These are phyloP conservation scores for Apamea crenata DNA, from an alignment of 2,888 invertebrate genomes.

Conservation along the genomic window DNA sequence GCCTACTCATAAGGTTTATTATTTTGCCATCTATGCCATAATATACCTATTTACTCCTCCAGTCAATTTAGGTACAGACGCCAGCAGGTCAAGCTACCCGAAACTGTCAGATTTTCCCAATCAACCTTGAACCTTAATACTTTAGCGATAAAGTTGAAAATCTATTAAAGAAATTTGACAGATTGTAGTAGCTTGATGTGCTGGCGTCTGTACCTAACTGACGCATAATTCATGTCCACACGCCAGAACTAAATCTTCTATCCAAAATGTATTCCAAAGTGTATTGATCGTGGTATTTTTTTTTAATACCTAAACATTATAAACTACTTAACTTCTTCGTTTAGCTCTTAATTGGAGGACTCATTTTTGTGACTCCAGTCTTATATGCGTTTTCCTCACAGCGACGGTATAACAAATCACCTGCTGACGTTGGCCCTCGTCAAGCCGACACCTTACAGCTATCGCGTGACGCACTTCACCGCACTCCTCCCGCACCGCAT, in stretches of 20 bases:
- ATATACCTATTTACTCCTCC: neutral
- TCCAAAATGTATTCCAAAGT: slow-evolving; percentile 2
- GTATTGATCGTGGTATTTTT: neutral
- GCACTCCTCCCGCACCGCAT: neutral
- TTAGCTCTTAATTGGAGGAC: neutral
- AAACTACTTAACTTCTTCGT: neutral
- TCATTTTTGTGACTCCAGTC: neutral
- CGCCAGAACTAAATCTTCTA: neutral
- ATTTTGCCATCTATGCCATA: neutral
- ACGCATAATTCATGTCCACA: neutral
- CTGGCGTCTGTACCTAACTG: too few relatives aligned
- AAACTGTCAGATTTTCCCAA: too few relatives aligned
- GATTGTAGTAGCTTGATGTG: too few relatives aligned
- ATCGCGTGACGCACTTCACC: neutral
- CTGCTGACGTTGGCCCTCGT: neutral
- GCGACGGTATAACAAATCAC: neutral
- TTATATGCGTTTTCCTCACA: neutral
- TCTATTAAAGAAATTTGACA: too few relatives aligned
- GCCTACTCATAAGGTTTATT: neutral
- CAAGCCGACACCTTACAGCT: neutral
- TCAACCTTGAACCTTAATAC: too few relatives aligned
- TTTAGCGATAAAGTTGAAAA: too few relatives aligned
- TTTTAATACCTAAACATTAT: neutral
- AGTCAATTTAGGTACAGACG: neutral
- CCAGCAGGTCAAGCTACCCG: too few relatives aligned